Evolutionary conservation across 2,113 vertebrate genomes (phyloP), one percentile per base, ranked within the genome.

Genomic region (Tachuris rubrigastra): DNA sequence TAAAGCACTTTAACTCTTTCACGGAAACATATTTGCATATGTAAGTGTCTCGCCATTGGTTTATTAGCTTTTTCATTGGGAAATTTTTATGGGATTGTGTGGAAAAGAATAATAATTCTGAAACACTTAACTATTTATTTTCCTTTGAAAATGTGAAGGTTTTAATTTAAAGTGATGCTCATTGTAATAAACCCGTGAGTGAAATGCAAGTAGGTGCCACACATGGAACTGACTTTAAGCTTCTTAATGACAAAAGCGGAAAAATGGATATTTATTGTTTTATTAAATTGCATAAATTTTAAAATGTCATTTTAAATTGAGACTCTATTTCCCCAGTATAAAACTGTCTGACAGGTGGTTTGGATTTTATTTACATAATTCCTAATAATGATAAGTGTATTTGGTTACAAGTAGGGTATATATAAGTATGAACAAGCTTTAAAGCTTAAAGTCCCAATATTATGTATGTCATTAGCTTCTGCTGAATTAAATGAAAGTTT

Each of bases 1-100:
- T 97, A 98, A 98, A 98, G 97, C 98, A 97, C 98, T 98, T 98
- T 98, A 98, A 98, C 98, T 98, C 98, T 98, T 98, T 98, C 98
- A 94, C 9, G 55, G 97, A 97, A 97, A 95, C 31, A 71, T 95
- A 98, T 98, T 98, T 98, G 96, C 98, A 98, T 98, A 97, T 96
- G 30, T 94, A 97, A 98, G 97, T 94, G 96, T 97, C 97, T 98
- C 33, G 37, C 98, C 96, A 98, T 93, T 97, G 97, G 97, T 97
- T 96, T 97, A 96, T 97, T 93, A 90, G 95, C 86, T 89, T 97
- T 97, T 96, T 94, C 96, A 96, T 37, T 91, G 82, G 96, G 83
- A 98, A 97, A 75, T 89, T 93, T 95, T 91, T 98, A 94, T 94
- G 85, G 71, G 89, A 95, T 94, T 83, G 67, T 93, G 89, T 94